Base-by-base conservation (phyloP, 2,113 vertebrate genomes). In the Porphyrio hochstetteri region DNA sequence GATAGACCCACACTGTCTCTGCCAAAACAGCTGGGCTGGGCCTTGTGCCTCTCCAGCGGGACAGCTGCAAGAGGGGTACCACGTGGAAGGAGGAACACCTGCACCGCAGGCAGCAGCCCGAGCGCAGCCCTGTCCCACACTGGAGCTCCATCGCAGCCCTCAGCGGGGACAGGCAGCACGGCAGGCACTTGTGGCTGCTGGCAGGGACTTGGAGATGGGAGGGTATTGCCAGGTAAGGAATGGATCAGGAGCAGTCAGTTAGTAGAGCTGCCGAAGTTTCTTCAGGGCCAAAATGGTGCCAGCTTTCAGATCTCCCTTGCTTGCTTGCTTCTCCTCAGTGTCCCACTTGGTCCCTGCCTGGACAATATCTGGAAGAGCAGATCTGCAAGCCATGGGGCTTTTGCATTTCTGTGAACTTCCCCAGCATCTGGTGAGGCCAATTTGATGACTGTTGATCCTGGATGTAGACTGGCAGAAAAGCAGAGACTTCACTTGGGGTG, bases 81-180 rank as follows among this genome's bases (percentile, higher is more conserved):
- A 7, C 5, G 36, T 42, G 33, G 72, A 24, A 74, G 64, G 38
- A 76, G 42, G 33, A 28, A 35, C 0, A 0, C 11, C 79, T 3
- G 7, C 0, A 0, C 28, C 6, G 1, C 1, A 11, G 27, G 44
- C 64, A 95, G 40, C 42, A 56, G 19, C n/a, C 11, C 16, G 44
- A 38, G 48, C 81, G 16, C 9, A 50, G 77, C 53, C 44, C 25
- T 72, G 20, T 20, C 88, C 82, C 53, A 6, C 23, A 9, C 53
- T 35, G 71, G 61, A 84, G 48, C 42, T 87, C 59, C 29, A n/a
- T 52, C 44, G 33, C 8, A 38, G n/a, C 68, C 42, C 42, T 68
- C n/a, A 24, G 2, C 44, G 81, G 55, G 57, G 40, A 29, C 40
- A 79, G 35, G 31, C 2, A 2, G 35, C 38, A 29, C 18, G 1